These are phyloP conservation scores for Anthoscopus minutus DNA, from an alignment of 2,113 vertebrate species.

Conservation along the genomic window DNA sequence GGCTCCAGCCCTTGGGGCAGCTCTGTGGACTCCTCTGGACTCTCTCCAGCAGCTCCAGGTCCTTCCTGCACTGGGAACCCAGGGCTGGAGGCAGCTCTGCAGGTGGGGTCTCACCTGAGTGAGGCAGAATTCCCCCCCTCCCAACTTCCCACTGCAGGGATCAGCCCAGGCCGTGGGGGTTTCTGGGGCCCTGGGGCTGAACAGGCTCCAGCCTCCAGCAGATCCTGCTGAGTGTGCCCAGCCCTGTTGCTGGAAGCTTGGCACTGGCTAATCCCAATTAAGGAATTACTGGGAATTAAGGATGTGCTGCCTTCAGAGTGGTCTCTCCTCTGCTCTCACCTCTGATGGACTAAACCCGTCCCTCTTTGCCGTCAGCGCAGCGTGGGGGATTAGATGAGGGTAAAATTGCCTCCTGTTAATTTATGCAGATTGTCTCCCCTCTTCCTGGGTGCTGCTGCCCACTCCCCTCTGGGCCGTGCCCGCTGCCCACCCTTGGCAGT, in stretches of 20 bases:
- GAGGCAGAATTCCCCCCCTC: background rate
- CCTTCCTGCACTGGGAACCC: background rate
- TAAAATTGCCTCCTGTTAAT: background rate
- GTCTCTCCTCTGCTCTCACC: background rate
- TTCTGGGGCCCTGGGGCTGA: rapidly evolving
- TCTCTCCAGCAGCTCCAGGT: background rate
- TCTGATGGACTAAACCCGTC: background rate
- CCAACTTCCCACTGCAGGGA: rapidly evolving
- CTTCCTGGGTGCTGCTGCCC: rapidly evolving
- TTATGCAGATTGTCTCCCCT: background rate
- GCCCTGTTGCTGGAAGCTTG: background rate
- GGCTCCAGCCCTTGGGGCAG: background rate
- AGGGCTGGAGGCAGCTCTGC: background rate
- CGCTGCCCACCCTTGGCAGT: rapidly evolving
- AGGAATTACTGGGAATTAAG: background rate
- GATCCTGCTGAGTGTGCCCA: rapidly evolving
- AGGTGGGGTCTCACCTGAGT: background rate
- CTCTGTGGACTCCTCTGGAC: rapidly evolving
- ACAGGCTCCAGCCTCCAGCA: background rate
- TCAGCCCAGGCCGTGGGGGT: background rate
- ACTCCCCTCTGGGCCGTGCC: rapidly evolving
- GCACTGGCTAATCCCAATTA: background rate
- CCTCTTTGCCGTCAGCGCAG: background rate
- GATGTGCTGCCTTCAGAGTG: rapidly evolving
- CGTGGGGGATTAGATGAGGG: background rate